Base-by-base conservation (phyloP, 2,888 invertebrate species). In the Tachina grossa region DNA sequence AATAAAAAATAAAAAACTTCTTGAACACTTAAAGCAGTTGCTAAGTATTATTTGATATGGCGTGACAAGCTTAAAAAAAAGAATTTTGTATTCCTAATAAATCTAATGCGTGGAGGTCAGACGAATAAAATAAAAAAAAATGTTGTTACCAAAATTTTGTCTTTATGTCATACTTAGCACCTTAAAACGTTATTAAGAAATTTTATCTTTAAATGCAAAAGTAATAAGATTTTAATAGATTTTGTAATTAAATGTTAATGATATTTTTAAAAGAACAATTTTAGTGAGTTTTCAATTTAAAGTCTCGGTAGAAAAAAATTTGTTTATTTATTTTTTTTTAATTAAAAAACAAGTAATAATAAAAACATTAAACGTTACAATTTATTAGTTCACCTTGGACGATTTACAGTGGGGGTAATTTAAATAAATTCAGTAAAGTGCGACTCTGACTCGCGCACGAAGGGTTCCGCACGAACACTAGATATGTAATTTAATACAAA, bases 21-120 rank as follows among this genome's bases (percentile, higher is more conserved):
- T 5, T 16, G 49, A 47, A 39, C 14, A 53, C 31, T 59, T 68
- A 22, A 77, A 47, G 11, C 19, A 19, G 47, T 65, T 49, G 16
- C 53, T 78, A 53, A 11, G n/a, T 13, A 53, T 69, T 61, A 22
- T 78, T 69, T 43, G 53, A 61, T 43, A 31, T 66, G 51, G 22
- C 61, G 61, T 61, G 43, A 69, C 49, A 59, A 49, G 57, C 31
- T 19, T n/a, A 55, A 55, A 53, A 2, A 51, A n/a, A 22, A 22
- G 1, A 2, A 13, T 43, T 74, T 31, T 51, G 39, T 11, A 49
- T 49, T 31, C 13, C 5, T 16, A 55, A 65, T 45, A 76, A 65
- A 76, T 45, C 39, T 5, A 63, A 65, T 45, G 39, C 31, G 13
- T 39, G 39, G 47, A 65, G 41, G 19, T 13, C 59, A 75, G 45